Conservation (phyloP, 2,888 invertebrate species). For the Drosophila glabriapex region DNA sequence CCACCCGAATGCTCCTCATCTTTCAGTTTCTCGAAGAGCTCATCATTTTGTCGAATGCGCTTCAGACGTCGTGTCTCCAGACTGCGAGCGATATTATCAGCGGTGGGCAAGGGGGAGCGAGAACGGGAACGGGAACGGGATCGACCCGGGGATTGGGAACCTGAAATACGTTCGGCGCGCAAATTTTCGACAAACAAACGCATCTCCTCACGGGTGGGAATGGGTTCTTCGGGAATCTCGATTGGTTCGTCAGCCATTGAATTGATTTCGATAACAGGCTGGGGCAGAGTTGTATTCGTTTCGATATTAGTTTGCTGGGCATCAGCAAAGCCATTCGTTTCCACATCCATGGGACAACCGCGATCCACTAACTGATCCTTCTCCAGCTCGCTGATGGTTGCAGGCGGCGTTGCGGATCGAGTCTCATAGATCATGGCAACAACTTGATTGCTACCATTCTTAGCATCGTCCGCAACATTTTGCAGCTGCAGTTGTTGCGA, state of each 20-base stretch:
- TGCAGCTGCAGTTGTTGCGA: constrained; percentile 46
- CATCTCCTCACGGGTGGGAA: constrained; percentile 50
- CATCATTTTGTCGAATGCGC: constrained; percentile 67
- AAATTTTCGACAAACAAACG: constrained; percentile 62
- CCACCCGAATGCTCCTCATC: constrained; percentile 17
- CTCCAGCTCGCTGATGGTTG: constrained; percentile 35
- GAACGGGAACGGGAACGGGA: constrained; percentile 61
- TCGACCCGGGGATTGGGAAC: constrained; percentile 36
- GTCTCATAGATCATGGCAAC: constrained; percentile 56
- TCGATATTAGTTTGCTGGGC: neutral
- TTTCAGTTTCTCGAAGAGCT: constrained; percentile 53
- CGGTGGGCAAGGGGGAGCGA: constrained; percentile 71
- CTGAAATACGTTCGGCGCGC: constrained; percentile 54
- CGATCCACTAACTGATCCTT: constrained; percentile 48
- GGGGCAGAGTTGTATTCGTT: constrained; percentile 33
- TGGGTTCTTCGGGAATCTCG: constrained; percentile 23
- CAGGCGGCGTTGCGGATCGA: constrained; percentile 53
- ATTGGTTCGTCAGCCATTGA: constrained; percentile 29
- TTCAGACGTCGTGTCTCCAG: constrained; percentile 56
- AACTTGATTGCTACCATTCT: constrained; percentile 31
- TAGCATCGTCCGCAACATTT: constrained; percentile 70
- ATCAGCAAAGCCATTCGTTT: constrained; percentile 25
- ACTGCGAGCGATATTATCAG: constrained; percentile 72
- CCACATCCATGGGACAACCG: constrained; percentile 41
- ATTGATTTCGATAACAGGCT: constrained; percentile 65